A percentile compares a stretch with the other conserved stretches of the same genome.
Conservation (phyloP, 2,888 invertebrate species). For the Agelastica alni region DNA sequence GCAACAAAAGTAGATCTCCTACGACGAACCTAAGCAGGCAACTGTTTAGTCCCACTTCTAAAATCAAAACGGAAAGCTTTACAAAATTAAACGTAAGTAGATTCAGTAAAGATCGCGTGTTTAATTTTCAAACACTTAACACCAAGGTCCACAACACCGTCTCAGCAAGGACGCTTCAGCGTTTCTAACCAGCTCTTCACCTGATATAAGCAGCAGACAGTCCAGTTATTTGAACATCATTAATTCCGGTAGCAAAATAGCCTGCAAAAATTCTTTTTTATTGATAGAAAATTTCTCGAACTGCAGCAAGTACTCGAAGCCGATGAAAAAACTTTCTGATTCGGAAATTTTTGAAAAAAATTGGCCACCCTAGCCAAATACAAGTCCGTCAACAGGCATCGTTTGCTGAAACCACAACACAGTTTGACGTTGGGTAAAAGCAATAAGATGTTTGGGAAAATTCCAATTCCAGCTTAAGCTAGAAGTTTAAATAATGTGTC, state of each 20-base stretch:
- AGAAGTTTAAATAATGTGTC: constrained; percentile 55
- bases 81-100: constrained; percentile 67
- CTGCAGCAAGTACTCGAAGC: constrained; percentile 49
- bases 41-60: constrained; percentile 61
- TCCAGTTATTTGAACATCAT: constrained; percentile 58
- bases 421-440: constrained; percentile 53
- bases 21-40: constrained; percentile 52
- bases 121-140: constrained; percentile 65
- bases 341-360: constrained; percentile 57
- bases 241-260: constrained; percentile 49
- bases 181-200: constrained; percentile 64
- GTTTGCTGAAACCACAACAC: constrained; percentile 51
- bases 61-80: constrained; percentile 58
- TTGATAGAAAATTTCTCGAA: constrained; percentile 57
- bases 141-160: constrained; percentile 63
- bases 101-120: constrained; percentile 71
- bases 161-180: constrained; percentile 67
- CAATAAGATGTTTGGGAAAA: constrained; percentile 50
- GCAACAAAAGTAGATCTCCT: constrained; percentile 51
- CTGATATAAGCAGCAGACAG: constrained; percentile 65
- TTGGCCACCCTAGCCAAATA: constrained; percentile 57
- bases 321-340: constrained; percentile 53
- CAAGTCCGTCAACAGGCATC: constrained; percentile 52
- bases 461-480: constrained; percentile 45
- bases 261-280: constrained; percentile 55